These are phyloP conservation scores for Polypterus senegalus DNA, from an alignment of 2,113 vertebrate species.

Conservation along the genomic window DNA sequence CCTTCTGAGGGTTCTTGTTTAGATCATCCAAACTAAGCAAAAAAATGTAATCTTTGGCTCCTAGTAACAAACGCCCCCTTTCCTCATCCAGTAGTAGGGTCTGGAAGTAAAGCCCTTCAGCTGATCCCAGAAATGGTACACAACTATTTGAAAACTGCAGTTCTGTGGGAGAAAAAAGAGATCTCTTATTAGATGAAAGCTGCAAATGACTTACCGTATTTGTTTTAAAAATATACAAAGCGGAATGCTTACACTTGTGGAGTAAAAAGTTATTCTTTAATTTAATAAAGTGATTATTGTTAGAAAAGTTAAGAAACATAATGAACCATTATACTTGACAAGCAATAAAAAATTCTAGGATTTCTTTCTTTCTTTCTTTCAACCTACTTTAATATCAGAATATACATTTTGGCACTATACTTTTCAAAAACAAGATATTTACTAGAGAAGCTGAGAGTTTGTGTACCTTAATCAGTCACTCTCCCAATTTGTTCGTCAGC, in stretches of 20 bases:
- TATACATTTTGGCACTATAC: no score
- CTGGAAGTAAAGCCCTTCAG: slow-evolving; percentile 75
- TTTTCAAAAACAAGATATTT: no score
- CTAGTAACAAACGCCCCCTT: slow-evolving; percentile 69
- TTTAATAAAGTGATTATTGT: not conserved
- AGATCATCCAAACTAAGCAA: slow-evolving; percentile 74
- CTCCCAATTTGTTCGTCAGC: no score
- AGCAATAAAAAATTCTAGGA: no score
- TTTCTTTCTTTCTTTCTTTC: no score
- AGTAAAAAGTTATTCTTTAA: not conserved
- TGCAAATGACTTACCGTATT: slow-evolving; percentile 22
- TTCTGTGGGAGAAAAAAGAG: slow-evolving; percentile 52
- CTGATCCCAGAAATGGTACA: slow-evolving; percentile 68
- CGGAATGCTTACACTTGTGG: not conserved
- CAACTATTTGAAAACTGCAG: slow-evolving; percentile 78
- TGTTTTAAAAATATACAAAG: slow-evolving; percentile 29
- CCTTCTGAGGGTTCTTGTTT: slow-evolving; percentile 77
- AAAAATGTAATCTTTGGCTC: slow-evolving; percentile 82
- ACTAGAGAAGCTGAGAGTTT: no score
- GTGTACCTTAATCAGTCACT: no score
- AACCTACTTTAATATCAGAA: no score
- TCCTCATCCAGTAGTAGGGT: slow-evolving; percentile 88
- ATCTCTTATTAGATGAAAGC: slow-evolving; percentile 31
- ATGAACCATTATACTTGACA: no score
- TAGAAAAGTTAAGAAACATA: not conserved